A percentile compares a stretch with the other conserved stretches of the same genome.
phyloP scores from a whole-genome alignment of 2,888 invertebrate genomes.

The Ischnura elegans region DNA sequence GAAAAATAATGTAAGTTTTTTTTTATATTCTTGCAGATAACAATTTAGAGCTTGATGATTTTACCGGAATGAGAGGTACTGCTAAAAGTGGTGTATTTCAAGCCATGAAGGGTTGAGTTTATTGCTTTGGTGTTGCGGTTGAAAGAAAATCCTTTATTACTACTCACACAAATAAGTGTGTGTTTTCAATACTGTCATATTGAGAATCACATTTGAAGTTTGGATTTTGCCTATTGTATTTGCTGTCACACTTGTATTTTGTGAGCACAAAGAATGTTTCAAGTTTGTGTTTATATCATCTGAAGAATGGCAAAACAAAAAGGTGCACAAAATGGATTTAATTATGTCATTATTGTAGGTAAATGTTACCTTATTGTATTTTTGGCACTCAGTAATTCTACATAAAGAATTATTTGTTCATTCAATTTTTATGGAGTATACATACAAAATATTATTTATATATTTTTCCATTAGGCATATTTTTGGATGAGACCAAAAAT shows the following conservation, averaged over 20 bases:
- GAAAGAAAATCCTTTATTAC: no score
- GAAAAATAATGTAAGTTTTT: not conserved
- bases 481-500: not conserved
- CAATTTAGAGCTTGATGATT: not conserved
- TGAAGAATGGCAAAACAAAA: not conserved
- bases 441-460: not conserved
- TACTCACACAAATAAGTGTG: not conserved
- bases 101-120: slow-evolving; percentile 15
- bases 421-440: not conserved
- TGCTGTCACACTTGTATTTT: not conserved
- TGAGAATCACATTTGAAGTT: not conserved
- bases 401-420: not conserved
- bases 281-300: not conserved
- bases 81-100: not conserved
- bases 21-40: slow-evolving; percentile 18
- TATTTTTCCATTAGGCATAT: not conserved
- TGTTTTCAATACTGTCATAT: not conserved
- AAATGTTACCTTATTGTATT: not conserved
- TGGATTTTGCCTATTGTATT: not conserved
- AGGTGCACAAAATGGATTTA: not conserved
- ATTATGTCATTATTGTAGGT: not conserved
- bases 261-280: not conserved
- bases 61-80: not conserved
- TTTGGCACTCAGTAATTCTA: not conserved
- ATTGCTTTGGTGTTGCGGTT: no score